Base-by-base conservation (phyloP, 2,888 invertebrate species). In the Drosophila rellima region DNA sequence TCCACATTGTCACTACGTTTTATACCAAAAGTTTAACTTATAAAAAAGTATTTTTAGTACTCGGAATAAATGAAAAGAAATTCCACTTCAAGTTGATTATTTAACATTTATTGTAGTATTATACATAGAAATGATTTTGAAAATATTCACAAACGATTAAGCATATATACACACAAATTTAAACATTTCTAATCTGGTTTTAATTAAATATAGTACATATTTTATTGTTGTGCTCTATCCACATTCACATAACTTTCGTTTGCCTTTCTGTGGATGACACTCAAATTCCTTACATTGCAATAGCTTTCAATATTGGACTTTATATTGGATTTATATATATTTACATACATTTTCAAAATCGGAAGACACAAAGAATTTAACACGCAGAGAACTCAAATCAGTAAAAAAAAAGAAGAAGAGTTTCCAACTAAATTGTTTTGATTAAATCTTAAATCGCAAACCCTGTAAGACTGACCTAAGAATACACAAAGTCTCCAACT, bases 261-360 rank as follows among this genome's bases (percentile, higher is more conserved):
- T 33, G 40, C 15, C 18, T 61, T 35, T 39, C 65, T 39, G 47
- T 74, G 80, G 67, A 65, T 57, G 73, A 75, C 81, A 79, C 80
- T 73, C 63, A 79, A 84, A 85, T 88, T 84, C 88, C 88, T 72
- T 77, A 78, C 86, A 82, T 88, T 88, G 86, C 88, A 84, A 74
- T 78, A 56, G 47, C 51, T 60, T 69, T 73, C 35, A 68, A 75
- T 70, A 42, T 40, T 52, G 35, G 37, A 64, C 61, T 59, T 51
- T 39, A 60, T 55, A 60, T 7, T 35, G 7, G 55, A 51, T 51
- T 44, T 26, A 20, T 39, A 20, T 50, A 66, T 61, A 42, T 18
- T 60, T 55, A 61, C 52, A 62, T 56, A 59, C 51, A 62, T 67
- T 64, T 50, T 26, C 20, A 44, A 62, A 55, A 70, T 68, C 62